Conservation (phyloP, 2,888 invertebrate species). For the Tineola bisselliella region DNA sequence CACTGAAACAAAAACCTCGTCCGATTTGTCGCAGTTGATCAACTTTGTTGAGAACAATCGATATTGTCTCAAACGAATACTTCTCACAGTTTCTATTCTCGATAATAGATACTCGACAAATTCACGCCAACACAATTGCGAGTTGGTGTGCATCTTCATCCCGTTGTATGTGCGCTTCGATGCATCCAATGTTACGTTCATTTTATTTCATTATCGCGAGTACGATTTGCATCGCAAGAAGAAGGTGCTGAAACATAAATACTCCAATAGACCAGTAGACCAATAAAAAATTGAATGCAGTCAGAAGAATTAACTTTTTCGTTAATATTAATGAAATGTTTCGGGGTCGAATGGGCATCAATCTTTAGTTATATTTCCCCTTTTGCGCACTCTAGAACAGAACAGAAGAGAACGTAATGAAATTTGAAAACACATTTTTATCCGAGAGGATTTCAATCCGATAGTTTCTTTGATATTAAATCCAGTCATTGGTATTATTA, state of each 20-base stretch:
- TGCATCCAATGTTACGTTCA: no score
- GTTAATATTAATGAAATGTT: no score
- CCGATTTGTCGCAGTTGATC: background rate
- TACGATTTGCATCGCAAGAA: no score
- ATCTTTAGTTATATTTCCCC: no score
- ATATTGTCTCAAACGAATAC: background rate
- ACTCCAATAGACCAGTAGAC: no score
- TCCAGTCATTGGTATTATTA: background rate
- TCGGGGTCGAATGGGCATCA: no score
- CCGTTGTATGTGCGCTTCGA: no score
- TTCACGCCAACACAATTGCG: background rate
- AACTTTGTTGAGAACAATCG: background rate
- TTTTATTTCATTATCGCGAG: no score
- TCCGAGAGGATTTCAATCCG: background rate
- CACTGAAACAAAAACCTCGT: background rate
- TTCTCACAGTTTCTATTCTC: background rate
- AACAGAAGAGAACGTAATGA: background rate
- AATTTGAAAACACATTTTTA: constrained; percentile 1
- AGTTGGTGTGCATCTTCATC: no score
- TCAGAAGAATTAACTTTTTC: no score
- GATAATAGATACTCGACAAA: background rate
- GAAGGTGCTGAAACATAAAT: no score
- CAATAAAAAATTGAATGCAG: no score
- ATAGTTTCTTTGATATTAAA: background rate
- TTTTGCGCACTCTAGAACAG: background rate